phyloP scores from a whole-genome alignment of 2,797 vertebrate genomes.

The Calcarius lapponicus region DNA sequence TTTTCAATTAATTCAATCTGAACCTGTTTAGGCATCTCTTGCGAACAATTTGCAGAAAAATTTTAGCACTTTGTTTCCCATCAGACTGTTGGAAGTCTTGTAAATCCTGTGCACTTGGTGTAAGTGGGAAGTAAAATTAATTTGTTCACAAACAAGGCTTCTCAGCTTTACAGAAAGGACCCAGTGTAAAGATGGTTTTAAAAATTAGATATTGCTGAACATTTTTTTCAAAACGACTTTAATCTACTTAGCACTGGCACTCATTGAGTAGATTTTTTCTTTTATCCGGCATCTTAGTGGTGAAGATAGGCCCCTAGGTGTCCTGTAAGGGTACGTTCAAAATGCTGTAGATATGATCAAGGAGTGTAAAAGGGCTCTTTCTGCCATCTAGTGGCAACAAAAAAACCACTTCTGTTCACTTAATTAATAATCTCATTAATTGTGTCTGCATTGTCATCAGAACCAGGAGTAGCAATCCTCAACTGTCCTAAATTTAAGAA shows the following conservation, averaged over 20 bases:
- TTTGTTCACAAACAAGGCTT: background rate
- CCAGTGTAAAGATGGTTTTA: background rate
- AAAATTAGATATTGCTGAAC: background rate
- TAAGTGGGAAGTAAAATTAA: background rate
- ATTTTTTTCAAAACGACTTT: background rate
- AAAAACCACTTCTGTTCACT: background rate
- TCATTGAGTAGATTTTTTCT: background rate
- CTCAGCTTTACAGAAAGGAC: background rate
- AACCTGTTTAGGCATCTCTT: background rate
- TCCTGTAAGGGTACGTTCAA: accelerated
- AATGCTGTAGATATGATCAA: background rate
- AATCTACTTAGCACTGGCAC: background rate
- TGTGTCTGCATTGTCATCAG: background rate
- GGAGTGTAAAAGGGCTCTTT: background rate
- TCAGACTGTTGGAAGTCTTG: background rate
- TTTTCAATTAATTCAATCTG: background rate
- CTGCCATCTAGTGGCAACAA: slow-evolving; percentile 13
- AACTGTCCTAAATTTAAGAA: background rate
- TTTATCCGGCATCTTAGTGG: background rate
- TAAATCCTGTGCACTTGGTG: background rate
- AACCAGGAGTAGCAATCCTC: background rate
- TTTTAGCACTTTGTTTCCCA: background rate
- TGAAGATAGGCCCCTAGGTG: background rate
- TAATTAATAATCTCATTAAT: background rate
- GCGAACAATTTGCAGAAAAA: background rate